Percentiles rank a stretch among this genome's conserved stretches.
Evolutionary conservation across 2,888 invertebrate species (phyloP).

Genomic region (Andrena bicolor): DNA sequence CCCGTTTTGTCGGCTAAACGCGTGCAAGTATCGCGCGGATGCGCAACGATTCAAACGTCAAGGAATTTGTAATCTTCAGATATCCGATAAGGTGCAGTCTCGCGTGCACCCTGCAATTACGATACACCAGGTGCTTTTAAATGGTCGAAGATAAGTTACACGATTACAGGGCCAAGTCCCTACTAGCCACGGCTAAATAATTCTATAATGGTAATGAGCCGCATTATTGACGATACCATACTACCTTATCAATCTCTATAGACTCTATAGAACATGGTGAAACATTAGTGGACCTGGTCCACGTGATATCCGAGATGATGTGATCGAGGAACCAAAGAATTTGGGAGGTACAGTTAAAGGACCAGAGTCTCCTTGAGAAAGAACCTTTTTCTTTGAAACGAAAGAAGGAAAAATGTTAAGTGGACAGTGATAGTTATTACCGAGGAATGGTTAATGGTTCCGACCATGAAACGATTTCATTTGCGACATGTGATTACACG

Average conservation of each 20-base stretch:
- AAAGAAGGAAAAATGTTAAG: not conserved
- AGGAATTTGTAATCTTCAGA: constrained; percentile 59
- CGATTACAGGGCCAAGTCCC: constrained; percentile 34
- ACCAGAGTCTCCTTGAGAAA: too few relatives aligned
- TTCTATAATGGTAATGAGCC: constrained; percentile 40
- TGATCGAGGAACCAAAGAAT: too few relatives aligned
- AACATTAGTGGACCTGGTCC: too few relatives aligned
- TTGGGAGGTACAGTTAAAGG: too few relatives aligned
- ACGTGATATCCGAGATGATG: too few relatives aligned
- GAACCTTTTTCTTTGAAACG: too few relatives aligned
- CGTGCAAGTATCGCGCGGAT: constrained; percentile 38
- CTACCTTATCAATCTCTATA: not conserved
- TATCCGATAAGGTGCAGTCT: constrained; percentile 51
- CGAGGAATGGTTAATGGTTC: not conserved
- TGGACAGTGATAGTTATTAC: not conserved
- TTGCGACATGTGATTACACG: constrained; percentile 2
- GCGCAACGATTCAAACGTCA: constrained; percentile 56
- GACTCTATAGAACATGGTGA: too few relatives aligned
- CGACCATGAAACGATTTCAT: constrained; percentile 27
- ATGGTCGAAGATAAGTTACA: constrained; percentile 46
- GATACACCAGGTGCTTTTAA: constrained; percentile 54
- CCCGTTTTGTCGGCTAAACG: constrained; percentile 42
- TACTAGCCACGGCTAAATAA: constrained; percentile 43
- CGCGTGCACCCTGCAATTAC: constrained; percentile 50
- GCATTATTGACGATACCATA: constrained; percentile 10